Evolutionary conservation across 2,797 vertebrate genomes (phyloP), one percentile per base, ranked within the genome.

Genomic region (Peromyscus attwateri): DNA sequence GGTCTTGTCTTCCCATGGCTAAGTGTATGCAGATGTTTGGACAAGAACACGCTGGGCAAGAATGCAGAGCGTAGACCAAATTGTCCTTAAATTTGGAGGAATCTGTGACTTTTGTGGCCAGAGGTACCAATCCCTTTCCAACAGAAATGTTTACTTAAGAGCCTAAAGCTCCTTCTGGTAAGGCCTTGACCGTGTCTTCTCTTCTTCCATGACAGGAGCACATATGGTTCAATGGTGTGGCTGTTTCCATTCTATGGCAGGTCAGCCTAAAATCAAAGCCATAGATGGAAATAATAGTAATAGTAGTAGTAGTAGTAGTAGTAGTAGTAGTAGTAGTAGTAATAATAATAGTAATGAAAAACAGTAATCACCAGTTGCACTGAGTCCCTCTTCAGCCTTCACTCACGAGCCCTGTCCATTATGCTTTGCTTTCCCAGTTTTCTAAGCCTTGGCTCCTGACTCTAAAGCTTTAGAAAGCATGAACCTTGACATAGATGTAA

Each of bases 351-450:
- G 25, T 40, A 31, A 29, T 43, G 3, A 34, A 31, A 46, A 83
- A 16, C 14, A 21, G 62, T 66, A 84, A n/a, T 29, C 83, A 87
- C 52, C 1, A 2, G 19, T 29, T 57, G 25, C n/a, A 73, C 16
- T 75, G 37, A 55, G 16, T 25, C 12, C 5, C 34, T 87, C 43
- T n/a, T 43, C n/a, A 40, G 3, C 17, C 31, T 82, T 95, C 21
- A 55, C 57, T 89, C n/a, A 46, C 55, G 19, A 37, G 46, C 40
- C 23, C 12, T 90, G 25, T 85, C 27, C 76, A 10, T 37, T 76
- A 60, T 70, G 87, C 81, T 43, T 93, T 96, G 87, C 49, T 87
- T 92, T 96, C 40, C 25, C 81, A 87, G 46, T 66, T 89, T 89
- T 62, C 40, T 88, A 68, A 76, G 21, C 60, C 46, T 40, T 90